phyloP scores from a whole-genome alignment of 1,140 invertebrate genomes.

The Bombus cullumanus region DNA sequence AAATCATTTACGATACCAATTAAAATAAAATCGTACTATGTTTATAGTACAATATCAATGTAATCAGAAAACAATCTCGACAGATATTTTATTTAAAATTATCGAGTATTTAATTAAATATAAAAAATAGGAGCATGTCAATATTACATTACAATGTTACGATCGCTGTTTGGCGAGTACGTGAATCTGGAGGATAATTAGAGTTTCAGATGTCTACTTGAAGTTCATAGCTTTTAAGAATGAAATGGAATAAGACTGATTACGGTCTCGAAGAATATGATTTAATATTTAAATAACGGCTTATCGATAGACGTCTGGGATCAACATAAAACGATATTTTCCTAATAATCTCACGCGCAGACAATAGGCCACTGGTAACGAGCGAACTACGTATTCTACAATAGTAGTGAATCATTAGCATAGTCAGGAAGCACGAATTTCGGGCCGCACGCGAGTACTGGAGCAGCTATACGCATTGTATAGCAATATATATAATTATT shows the following conservation, averaged over 20 bases:
- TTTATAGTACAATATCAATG: too few relatives aligned
- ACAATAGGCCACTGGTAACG: conserved; percentile 34
- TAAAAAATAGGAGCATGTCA: too few relatives aligned
- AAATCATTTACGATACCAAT: too few relatives aligned
- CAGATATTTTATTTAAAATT: too few relatives aligned
- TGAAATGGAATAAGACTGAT: neutral
- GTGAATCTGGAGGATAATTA: neutral
- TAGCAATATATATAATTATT: conserved; percentile 28
- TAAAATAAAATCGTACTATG: too few relatives aligned
- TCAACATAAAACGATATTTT: neutral
- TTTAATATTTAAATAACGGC: conserved; percentile 29
- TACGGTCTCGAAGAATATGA: neutral
- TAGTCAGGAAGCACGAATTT: conserved; percentile 71
- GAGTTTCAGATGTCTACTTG: neutral
- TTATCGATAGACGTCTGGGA: neutral
- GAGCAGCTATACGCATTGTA: conserved; percentile 47
- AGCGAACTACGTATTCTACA: conserved; percentile 18
- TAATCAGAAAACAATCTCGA: too few relatives aligned
- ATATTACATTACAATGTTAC: too few relatives aligned
- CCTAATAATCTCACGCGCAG: conserved; percentile 15
- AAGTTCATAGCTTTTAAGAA: neutral
- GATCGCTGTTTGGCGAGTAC: neutral
- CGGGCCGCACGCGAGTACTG: conserved; percentile 67
- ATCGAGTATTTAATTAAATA: too few relatives aligned
- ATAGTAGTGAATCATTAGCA: conserved; percentile 62